These are phyloP conservation scores for Eupleurogrammus muticus DNA, from an alignment of 2,797 vertebrate genomes.

Conservation along the genomic window DNA sequence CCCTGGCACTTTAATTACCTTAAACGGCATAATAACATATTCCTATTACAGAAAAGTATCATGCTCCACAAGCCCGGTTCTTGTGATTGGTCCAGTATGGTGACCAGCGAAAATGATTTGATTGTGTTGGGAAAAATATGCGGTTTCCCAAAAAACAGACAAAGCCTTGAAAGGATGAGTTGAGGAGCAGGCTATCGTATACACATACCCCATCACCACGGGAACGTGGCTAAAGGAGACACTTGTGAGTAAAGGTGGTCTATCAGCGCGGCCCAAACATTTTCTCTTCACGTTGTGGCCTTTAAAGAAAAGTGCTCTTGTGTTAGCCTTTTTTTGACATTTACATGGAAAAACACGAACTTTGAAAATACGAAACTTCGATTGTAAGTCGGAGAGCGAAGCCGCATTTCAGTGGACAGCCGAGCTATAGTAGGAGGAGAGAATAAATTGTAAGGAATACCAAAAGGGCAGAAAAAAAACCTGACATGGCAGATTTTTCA, in stretches of 20 bases:
- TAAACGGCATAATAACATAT: slow-evolving; percentile 2
- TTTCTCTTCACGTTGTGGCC: slow-evolving; percentile 33
- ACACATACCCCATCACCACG: slow-evolving; percentile 17
- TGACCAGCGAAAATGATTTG: slow-evolving; percentile 31
- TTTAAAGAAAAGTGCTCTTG: slow-evolving; percentile 26
- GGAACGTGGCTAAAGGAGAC: slow-evolving; percentile 29
- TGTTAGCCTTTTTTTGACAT: slow-evolving; percentile 49
- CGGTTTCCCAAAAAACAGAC: slow-evolving; percentile 40
- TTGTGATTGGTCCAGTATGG: slow-evolving; percentile 17
- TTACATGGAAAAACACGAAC: slow-evolving; percentile 59
- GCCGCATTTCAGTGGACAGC: slow-evolving; percentile 48
- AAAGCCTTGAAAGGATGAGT: slow-evolving; percentile 26
- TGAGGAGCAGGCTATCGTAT: slow-evolving; percentile 2
- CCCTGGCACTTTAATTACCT: neutral
- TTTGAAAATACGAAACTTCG: slow-evolving; percentile 54
- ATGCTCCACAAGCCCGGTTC: neutral
- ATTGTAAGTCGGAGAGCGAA: slow-evolving; percentile 56
- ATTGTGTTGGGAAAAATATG: slow-evolving; percentile 34
- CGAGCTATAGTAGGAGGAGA: slow-evolving; percentile 45
- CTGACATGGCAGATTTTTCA: slow-evolving; percentile 65
- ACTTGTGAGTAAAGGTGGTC: slow-evolving; percentile 64
- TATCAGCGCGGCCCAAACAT: slow-evolving; percentile 49
- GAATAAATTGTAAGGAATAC: slow-evolving; percentile 58
- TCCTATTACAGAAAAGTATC: slow-evolving; percentile 1
- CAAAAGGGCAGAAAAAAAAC: slow-evolving; percentile 49